Percentiles rank a stretch among this genome's conserved stretches.
Evolutionary conservation across 2,797 vertebrate species (phyloP).

Genomic region (Epinephelus malabaricus): DNA sequence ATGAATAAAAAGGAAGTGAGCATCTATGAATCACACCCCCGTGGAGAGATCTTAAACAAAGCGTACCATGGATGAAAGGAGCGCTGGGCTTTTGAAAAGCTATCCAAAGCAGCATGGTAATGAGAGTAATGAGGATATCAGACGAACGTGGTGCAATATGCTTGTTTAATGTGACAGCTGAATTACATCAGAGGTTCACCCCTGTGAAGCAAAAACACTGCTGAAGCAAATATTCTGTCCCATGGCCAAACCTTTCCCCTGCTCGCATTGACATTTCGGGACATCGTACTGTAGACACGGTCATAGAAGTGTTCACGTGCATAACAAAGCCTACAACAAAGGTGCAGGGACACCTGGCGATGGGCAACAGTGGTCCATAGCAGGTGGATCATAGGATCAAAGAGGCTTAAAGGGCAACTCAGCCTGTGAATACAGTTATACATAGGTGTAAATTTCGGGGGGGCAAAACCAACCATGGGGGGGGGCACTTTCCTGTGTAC

Average conservation of each 20-base stretch:
- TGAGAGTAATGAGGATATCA: constrained; percentile 77
- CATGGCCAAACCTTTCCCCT: background rate
- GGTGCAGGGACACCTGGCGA: constrained; percentile 1
- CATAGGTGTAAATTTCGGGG: too few species aligned
- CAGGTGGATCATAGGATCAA: constrained; percentile 2
- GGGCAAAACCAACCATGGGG: too few species aligned
- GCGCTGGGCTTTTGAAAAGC: constrained; percentile 67
- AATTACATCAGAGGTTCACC: constrained; percentile 66
- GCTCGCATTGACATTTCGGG: constrained; percentile 45
- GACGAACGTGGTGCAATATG: constrained; percentile 62
- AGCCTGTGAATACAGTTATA: background rate
- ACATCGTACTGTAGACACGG: constrained; percentile 15
- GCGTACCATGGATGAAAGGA: constrained; percentile 70
- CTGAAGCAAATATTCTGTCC: constrained; percentile 34
- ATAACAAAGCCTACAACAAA: constrained; percentile 4
- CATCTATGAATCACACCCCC: constrained; percentile 68
- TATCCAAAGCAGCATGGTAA: constrained; percentile 68
- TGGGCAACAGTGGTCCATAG: background rate
- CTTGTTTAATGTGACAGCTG: constrained; percentile 72
- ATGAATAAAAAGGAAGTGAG: constrained; percentile 58
- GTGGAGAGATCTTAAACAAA: constrained; percentile 73
- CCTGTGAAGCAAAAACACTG: constrained; percentile 40
- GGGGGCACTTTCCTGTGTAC: too few species aligned
- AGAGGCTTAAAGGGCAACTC: background rate
- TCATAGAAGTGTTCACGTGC: background rate